Conservation (phyloP, 2,888 invertebrate species). For the Rosalia funebris region DNA sequence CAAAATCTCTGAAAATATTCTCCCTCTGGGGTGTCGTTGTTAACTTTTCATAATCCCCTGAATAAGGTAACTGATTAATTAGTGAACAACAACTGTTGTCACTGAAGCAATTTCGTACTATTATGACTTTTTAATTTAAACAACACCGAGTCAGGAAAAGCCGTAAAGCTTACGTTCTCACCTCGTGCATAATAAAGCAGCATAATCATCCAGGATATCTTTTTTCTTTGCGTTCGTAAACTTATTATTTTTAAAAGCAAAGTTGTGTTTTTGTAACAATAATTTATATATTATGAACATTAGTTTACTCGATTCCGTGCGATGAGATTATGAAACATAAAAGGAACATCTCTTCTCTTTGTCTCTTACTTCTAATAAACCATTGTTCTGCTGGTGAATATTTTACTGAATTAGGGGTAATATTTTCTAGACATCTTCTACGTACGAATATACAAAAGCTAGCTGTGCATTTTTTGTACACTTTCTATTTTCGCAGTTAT, state of each 20-base stretch:
- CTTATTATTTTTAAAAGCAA: slow-evolving; percentile 33
- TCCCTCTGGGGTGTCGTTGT: no score
- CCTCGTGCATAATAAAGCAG: slow-evolving; percentile 35
- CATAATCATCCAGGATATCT: slow-evolving; percentile 29
- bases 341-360: background rate
- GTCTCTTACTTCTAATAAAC: background rate
- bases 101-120: slow-evolving; percentile 29
- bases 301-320: background rate
- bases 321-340: background rate
- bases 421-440: no score
- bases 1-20: no score
- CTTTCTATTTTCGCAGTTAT: no score
- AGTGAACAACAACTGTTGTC: slow-evolving; percentile 10
- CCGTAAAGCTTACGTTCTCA: slow-evolving; percentile 30
- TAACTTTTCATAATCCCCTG: slow-evolving; percentile 10
- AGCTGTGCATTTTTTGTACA: no score
- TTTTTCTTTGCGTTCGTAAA: slow-evolving; percentile 30
- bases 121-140: slow-evolving; percentile 35
- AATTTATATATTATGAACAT: slow-evolving; percentile 15
- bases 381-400: background rate
- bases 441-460: no score
- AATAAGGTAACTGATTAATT: slow-evolving; percentile 25
- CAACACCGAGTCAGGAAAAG: slow-evolving; percentile 27
- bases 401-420: no score
- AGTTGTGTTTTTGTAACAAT: slow-evolving; percentile 30